phyloP scores from a whole-genome alignment of 2,888 invertebrate genomes.

The Cetonia aurata region DNA sequence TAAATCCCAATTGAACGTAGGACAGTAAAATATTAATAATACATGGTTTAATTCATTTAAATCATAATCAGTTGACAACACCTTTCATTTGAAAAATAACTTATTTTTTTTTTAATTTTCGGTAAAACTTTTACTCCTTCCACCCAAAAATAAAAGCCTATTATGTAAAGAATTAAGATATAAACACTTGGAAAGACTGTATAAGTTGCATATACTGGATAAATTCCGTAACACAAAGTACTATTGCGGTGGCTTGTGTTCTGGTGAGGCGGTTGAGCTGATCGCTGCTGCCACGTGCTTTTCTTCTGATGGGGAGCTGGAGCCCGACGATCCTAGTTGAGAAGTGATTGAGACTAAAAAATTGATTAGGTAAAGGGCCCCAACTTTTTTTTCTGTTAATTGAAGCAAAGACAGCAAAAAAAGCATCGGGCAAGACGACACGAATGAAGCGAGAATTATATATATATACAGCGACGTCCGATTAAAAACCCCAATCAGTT shows the following conservation, averaged over 20 bases:
- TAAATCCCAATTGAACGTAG: no score
- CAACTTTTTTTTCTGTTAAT: constrained; percentile 31
- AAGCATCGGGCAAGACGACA: constrained; percentile 6
- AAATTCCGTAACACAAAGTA: not conserved
- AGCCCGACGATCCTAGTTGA: constrained; percentile 21
- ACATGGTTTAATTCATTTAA: no score
- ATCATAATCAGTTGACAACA: no score
- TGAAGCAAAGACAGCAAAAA: constrained; percentile 17
- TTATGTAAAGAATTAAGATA: not conserved
- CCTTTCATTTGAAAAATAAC: no score
- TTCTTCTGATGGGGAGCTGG: not conserved
- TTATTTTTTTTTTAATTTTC: no score
- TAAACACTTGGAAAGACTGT: constrained; percentile 16
- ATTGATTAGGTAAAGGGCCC: constrained; percentile 7
- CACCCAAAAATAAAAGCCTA: no score
- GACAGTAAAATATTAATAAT: no score
- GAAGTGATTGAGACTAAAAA: constrained; percentile 37
- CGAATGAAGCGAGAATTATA: no score
- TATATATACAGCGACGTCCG: no score
- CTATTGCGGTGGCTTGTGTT: not conserved
- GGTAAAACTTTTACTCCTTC: no score
- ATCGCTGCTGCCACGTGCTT: not conserved
- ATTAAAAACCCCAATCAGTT: no score
- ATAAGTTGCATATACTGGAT: not conserved
- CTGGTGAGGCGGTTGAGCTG: not conserved